These are phyloP conservation scores for Tigriopus californicus DNA, from an alignment of 2,888 invertebrate species.

Conservation along the genomic window DNA sequence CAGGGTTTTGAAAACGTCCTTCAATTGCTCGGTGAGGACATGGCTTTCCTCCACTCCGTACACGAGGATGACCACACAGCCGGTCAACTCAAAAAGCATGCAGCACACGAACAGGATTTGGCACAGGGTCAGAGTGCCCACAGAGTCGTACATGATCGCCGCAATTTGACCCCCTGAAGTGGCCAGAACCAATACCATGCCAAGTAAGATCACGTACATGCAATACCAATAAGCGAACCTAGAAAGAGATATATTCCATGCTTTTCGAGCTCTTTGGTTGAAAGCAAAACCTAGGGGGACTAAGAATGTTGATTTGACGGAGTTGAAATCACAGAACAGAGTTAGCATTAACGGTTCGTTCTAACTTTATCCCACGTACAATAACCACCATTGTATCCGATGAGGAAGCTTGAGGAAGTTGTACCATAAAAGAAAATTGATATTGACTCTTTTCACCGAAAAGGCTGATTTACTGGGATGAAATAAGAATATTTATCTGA, in stretches of 20 bases:
- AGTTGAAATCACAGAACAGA: too few relatives aligned
- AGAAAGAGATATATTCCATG: background rate
- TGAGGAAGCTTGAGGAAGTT: too few relatives aligned
- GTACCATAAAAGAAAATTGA: too few relatives aligned
- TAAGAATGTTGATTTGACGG: too few relatives aligned
- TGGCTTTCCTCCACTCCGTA: slow-evolving; percentile 9
- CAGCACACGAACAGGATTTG: background rate
- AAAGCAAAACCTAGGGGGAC: too few relatives aligned
- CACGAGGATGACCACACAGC: background rate
- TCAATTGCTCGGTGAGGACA: background rate
- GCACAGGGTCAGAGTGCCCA: background rate
- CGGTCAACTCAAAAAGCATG: background rate
- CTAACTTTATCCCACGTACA: too few relatives aligned
- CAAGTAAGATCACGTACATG: background rate
- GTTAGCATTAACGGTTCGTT: too few relatives aligned
- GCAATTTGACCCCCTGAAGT: background rate
- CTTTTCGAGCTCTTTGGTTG: too few relatives aligned
- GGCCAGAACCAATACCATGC: background rate
- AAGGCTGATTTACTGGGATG: too few relatives aligned
- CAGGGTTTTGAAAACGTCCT: slow-evolving; percentile 1
- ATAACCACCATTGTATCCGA: too few relatives aligned
- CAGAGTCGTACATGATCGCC: background rate
- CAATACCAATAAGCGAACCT: background rate
- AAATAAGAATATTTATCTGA: too few relatives aligned
- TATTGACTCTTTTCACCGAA: too few relatives aligned